Evolutionary conservation across 2,113 vertebrate species (phyloP), one percentile per base, ranked within the genome.

Genomic region (Noturus placidus): DNA sequence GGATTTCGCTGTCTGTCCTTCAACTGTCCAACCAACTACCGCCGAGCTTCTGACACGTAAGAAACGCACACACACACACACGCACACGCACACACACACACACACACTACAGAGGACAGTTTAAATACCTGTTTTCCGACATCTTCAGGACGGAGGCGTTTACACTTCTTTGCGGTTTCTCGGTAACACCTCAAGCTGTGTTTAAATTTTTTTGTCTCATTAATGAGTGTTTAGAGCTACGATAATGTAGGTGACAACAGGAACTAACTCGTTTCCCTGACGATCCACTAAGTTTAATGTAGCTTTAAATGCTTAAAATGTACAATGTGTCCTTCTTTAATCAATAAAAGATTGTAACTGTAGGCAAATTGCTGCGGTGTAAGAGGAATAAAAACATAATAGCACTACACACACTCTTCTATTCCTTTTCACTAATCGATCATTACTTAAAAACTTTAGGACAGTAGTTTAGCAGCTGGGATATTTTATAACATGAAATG

Each of bases 1-100:
- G 92, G 96, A 27, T 97, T 97, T 94, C 96, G 97, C 88, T 99
- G 98, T 92, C 94, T 98, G 87, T 95, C 94, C 59, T 94, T 97
- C 0, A 92, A 91, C 57, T 99, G 98, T 67, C 98, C 97, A 0
- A 93, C 95, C 1, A 98, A 98, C 95, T 99, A 98, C 91, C 93
- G 95, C 82, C 96, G 93, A 79, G 96, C 96, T 15, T 96, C 97
- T 0, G 96, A 97, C 91, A 97, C 93, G 97, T 99, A 92, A 96
- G 98, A 96, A 9, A 57, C 14, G 25, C 52, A 70, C 4, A 78
- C 59, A 50, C 65, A 85, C 20, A 72, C 11, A 15, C 52, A 25
- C 59, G 65, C 10, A 35, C 69, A 72, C 69, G 38, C 69, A 46
- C 70, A 25, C 72, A 25, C 22, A 19, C 54, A 52, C 83, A 84